phyloP scores from a whole-genome alignment of 2,888 invertebrate genomes.

The Brachycybe producta region DNA sequence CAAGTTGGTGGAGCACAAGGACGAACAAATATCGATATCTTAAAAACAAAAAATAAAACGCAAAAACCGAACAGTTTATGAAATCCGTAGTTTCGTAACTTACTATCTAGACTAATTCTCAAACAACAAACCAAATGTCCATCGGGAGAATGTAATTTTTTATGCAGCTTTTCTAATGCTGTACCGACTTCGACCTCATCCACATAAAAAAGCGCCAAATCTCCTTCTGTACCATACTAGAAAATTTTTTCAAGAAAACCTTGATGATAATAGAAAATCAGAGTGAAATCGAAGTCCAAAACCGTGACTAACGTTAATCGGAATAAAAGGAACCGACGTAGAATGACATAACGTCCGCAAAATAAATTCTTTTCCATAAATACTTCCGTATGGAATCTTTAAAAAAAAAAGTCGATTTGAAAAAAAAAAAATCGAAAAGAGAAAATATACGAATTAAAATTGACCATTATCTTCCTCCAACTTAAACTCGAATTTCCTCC shows the following conservation, averaged over 20 bases:
- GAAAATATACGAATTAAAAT: not conserved
- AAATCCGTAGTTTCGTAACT: too few species aligned
- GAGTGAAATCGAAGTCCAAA: not conserved
- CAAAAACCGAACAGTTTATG: too few species aligned
- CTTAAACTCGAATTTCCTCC: not conserved
- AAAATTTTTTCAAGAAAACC: not conserved
- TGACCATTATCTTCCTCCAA: constrained; percentile 1
- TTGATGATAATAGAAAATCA: not conserved
- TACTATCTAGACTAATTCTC: too few species aligned
- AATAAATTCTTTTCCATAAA: not conserved
- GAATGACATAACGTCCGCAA: not conserved
- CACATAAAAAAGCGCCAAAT: not conserved
- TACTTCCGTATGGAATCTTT: constrained; percentile 4
- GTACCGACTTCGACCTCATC: not conserved
- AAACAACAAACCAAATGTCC: too few species aligned
- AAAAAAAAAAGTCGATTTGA: not conserved
- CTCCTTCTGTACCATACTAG: constrained; percentile 8
- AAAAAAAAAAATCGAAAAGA: not conserved
- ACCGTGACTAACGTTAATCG: not conserved
- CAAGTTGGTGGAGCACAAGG: not conserved
- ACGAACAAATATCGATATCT: not conserved
- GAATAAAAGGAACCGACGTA: constrained; percentile 2
- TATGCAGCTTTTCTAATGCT: not conserved
- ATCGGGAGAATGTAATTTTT: not conserved
- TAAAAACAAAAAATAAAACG: too few species aligned